A percentile compares a stretch with the other conserved stretches of the same genome.
Evolutionary conservation across 2,888 invertebrate species (phyloP).

Genomic region (Leptura quadrifasciata): DNA sequence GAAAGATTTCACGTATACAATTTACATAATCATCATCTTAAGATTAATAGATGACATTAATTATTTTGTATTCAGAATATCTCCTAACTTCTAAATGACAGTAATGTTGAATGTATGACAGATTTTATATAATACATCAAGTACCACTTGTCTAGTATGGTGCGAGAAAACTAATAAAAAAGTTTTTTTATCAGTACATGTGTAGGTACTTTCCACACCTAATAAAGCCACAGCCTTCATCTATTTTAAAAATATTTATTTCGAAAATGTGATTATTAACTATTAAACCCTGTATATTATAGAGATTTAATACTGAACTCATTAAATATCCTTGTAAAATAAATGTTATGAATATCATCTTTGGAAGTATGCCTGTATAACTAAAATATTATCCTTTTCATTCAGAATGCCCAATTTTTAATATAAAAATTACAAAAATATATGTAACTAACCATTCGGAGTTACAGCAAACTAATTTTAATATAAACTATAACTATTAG

Average conservation of each 20-base stretch:
- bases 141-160: slow-evolving; percentile 14
- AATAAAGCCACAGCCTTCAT: slow-evolving; percentile 54
- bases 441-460: slow-evolving; percentile 28
- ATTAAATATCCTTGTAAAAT: slow-evolving; percentile 45
- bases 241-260: slow-evolving; percentile 47
- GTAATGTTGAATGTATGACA: slow-evolving; percentile 16
- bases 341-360: slow-evolving; percentile 39
- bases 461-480: slow-evolving; percentile 32
- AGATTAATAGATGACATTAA: slow-evolving; percentile 6
- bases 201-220: slow-evolving; percentile 48
- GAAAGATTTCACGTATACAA: neutral
- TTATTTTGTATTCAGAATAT: slow-evolving; percentile 1
- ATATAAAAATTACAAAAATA: slow-evolving; percentile 35
- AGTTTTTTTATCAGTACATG: slow-evolving; percentile 32
- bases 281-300: slow-evolving; percentile 61
- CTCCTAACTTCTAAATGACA: slow-evolving; percentile 6
- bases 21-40: neutral
- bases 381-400: slow-evolving; percentile 32
- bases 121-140: slow-evolving; percentile 7
- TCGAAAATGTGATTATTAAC: slow-evolving; percentile 49
- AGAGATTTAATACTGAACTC: slow-evolving; percentile 57
- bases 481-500: slow-evolving; percentile 15
- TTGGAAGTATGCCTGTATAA: slow-evolving; percentile 36
- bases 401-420: slow-evolving; percentile 40
- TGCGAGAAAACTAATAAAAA: slow-evolving; percentile 26